Evolutionary conservation across 23 tunicate genomes (phyloP).

Genomic region (Ascidia mentula): DNA sequence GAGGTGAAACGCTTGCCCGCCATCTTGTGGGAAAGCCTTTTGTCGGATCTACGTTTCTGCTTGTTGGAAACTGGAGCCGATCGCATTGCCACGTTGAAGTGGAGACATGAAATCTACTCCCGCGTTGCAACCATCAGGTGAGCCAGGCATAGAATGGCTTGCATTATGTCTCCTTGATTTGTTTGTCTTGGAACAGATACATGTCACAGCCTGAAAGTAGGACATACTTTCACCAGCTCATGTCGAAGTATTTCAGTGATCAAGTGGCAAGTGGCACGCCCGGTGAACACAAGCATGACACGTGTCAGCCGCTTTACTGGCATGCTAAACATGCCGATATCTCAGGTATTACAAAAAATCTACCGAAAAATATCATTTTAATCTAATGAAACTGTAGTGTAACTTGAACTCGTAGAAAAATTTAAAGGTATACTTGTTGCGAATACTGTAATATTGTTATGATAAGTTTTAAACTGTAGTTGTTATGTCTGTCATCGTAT

Average conservation of each 20-base stretch:
- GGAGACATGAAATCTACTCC: slow-evolving; percentile 59
- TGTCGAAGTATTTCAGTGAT: slow-evolving; percentile 59
- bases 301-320: slow-evolving; percentile 56
- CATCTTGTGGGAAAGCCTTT: slow-evolving; percentile 28
- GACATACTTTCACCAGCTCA: slow-evolving; percentile 41
- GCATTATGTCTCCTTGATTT: neutral
- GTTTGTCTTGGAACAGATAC: slow-evolving; percentile 30
- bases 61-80: slow-evolving; percentile 56
- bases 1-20: slow-evolving; percentile 5
- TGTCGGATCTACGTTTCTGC: slow-evolving; percentile 29
- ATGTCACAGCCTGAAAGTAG: slow-evolving; percentile 33
- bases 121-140: slow-evolving; percentile 1
- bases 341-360: too few species aligned
- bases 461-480: too few species aligned
- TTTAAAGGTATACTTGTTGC: too few species aligned
- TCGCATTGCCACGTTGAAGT: slow-evolving; percentile 31
- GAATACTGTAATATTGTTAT: too few species aligned
- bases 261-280: slow-evolving; percentile 8
- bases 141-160: too few species aligned
- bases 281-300: slow-evolving; percentile 12
- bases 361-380: too few species aligned
- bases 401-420: too few species aligned
- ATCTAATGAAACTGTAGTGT: too few species aligned
- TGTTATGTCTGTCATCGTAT: too few species aligned
- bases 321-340: neutral